These are phyloP conservation scores for Sturnira hondurensis DNA, from an alignment of 2,113 vertebrate genomes.

Conservation along the genomic window DNA sequence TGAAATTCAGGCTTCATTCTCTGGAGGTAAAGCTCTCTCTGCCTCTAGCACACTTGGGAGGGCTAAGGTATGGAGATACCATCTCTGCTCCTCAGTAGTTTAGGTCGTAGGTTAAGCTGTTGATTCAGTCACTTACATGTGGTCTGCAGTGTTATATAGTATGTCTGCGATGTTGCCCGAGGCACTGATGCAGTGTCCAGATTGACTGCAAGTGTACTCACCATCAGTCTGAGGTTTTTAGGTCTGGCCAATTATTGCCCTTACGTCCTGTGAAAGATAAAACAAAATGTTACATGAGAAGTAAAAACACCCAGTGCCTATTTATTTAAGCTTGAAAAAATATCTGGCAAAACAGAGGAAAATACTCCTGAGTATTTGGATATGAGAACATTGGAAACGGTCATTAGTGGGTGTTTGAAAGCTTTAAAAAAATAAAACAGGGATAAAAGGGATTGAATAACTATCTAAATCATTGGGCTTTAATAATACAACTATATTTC, in stretches of 20 bases:
- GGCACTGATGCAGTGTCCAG: not conserved
- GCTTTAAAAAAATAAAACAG: not conserved
- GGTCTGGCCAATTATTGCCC: not conserved
- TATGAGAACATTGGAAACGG: not conserved
- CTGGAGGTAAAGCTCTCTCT: not conserved
- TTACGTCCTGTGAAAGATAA: not conserved
- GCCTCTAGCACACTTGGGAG: not conserved
- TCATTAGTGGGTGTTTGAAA: not conserved
- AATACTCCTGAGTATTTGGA: not conserved
- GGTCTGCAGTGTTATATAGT: not conserved
- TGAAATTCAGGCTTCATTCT: not conserved
- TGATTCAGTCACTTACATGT: not conserved
- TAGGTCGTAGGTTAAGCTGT: not conserved
- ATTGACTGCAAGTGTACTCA: not conserved
- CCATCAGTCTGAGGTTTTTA: not conserved
- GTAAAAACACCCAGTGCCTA: not conserved
- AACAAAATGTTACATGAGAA: not conserved
- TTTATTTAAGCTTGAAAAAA: not conserved
- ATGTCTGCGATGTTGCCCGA: not conserved
- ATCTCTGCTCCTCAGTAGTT: not conserved
- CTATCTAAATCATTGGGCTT: not conserved
- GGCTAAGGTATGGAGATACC: not conserved
- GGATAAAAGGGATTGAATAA: not conserved
- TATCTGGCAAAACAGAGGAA: not conserved
- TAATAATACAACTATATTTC: conserved; percentile 3